These are phyloP conservation scores for Melospiza melodia DNA, from an alignment of 2,113 vertebrate genomes.

Conservation along the genomic window DNA sequence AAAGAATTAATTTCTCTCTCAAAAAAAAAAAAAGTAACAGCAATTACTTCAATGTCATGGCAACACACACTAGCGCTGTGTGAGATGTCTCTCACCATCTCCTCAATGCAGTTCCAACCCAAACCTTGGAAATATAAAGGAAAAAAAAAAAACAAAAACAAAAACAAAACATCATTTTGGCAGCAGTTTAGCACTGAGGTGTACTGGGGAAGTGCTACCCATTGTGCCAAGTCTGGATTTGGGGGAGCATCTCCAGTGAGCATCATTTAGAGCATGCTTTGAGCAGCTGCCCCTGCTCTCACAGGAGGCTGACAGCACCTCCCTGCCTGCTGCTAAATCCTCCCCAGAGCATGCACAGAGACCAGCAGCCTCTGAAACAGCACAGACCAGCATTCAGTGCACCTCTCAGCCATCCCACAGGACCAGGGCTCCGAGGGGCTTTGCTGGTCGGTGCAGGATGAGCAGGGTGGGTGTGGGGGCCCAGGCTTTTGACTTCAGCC, in stretches of 20 bases:
- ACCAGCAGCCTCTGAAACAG: not conserved
- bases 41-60: not conserved
- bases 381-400: not conserved
- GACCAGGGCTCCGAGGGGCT: fast-evolving
- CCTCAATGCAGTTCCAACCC: not conserved
- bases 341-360: fast-evolving
- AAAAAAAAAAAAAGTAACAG: not conserved
- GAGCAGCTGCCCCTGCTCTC: not conserved
- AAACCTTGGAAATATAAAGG: no score
- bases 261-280: not conserved
- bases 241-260: not conserved
- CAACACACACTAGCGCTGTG: not conserved
- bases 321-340: not conserved
- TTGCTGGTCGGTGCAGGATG: not conserved
- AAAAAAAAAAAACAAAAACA: no score
- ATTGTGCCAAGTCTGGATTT: not conserved
- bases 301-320: not conserved
- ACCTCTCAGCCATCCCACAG: not conserved
- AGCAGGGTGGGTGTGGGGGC: not conserved
- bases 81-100: not conserved
- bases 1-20: not conserved
- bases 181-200: not conserved
- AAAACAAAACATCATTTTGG: not conserved
- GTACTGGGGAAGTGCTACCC: not conserved
- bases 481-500: not conserved